Percentiles rank a stretch among this genome's conserved stretches.
These are phyloP conservation scores for Lates japonicus DNA, from an alignment of 2,797 vertebrate genomes.

Conservation along the genomic window DNA sequence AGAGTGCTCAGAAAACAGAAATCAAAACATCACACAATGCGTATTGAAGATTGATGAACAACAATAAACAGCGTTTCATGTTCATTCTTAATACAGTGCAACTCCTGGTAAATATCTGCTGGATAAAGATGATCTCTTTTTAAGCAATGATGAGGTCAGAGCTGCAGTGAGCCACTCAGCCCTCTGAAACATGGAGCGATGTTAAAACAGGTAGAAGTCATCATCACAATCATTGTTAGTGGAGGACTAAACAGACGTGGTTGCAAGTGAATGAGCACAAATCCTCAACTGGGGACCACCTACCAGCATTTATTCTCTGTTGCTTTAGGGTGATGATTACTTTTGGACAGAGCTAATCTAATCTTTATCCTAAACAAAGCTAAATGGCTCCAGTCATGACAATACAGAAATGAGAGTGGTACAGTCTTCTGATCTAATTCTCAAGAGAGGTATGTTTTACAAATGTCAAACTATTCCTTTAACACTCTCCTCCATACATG, in stretches of 20 bases:
- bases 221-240: constrained; percentile 9
- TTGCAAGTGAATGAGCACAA: not conserved
- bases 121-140: constrained; percentile 16
- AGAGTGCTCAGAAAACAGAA: too few species aligned
- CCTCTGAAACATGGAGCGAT: constrained; percentile 11
- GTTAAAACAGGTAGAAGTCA: constrained; percentile 4
- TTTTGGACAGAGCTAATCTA: not conserved
- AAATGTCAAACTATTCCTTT: not conserved
- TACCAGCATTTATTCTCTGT: not conserved
- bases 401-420: not conserved
- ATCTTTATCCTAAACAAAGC: not conserved
- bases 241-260: constrained; percentile 25
- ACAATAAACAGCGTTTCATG: too few species aligned
- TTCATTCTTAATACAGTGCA: not conserved
- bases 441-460: not conserved
- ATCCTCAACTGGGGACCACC: constrained; percentile 1
- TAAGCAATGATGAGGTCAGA: constrained; percentile 38
- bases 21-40: not conserved
- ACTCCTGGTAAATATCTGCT: not conserved
- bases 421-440: too few species aligned
- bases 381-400: not conserved
- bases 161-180: constrained; percentile 3
- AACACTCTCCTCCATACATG: not conserved
- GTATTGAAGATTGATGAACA: too few species aligned
- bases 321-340: not conserved